Base-by-base conservation (phyloP, 2,797 vertebrate species). In the Psittacula echo region DNA sequence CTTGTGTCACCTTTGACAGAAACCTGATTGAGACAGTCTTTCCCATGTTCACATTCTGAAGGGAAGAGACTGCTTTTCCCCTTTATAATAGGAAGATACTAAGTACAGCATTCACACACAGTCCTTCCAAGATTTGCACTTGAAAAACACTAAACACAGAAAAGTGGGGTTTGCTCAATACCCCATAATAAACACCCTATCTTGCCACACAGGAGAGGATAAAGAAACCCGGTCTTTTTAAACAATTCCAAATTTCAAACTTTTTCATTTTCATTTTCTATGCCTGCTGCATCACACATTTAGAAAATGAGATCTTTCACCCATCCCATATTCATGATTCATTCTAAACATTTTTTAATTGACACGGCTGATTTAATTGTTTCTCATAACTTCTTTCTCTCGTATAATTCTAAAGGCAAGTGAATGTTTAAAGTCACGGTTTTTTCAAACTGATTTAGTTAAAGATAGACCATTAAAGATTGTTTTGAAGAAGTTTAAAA, bases 261-360 rank as follows among this genome's bases (percentile, higher is more conserved):
- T 1, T 0, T 29, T 89, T 39, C 3, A 30, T 30, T 80, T 78
- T 4, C 44, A 30, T 29, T 62, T 61, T 56, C 60, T 32, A n/a
- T 54, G 16, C 9, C 11, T 79, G 13, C 1, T 66, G 13, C 12
- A 37, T 44, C 12, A 50, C 0, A 0, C 5, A 26, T 73, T 64
- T 29, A 70, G 8, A 37, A 85, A 73, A 68, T 32, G 5, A 85
- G 2, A n/a, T 58, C 4, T 75, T 84, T 72, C 18, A 64, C 6
- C 27, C 44, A 14, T 67, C 20, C 12, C 13, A 48, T 44, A 58
- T 47, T 54, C 13, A 50, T 30, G 4, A 58, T 65, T 68, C 0
- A 2, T 72, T 93, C 13, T n/a, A 85, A 85, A 22, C 7, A 29
- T 39, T 73, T 91, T 51, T 44, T 5, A 65, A 26, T 17, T 54